Base-by-base conservation (phyloP, 2,797 vertebrate genomes). In the Crocidura indochinensis region DNA sequence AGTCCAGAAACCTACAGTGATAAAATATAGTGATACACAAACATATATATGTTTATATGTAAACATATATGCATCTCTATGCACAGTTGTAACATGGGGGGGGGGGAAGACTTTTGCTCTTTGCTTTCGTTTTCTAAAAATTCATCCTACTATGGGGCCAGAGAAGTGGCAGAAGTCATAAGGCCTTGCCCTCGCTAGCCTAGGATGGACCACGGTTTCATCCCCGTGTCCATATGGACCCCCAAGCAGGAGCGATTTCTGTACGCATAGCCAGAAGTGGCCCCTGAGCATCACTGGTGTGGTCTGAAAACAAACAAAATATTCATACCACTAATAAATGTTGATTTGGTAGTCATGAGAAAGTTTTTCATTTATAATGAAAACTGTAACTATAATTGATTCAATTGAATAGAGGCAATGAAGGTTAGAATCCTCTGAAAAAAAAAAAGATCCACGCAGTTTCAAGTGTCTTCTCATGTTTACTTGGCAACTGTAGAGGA, bases 41-140 rank as follows among this genome's bases (percentile, higher is more conserved):
- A 26, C 14, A 27, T 4, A 6, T 14, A 44, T 14, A 85, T 2
- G 3, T 1, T 69, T 6, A 44, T 72, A 44, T 31, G 31, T 24
- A 8, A n/a, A 56, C 19, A 60, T 17, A 22, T 38, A 38, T 38
- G 5, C 5, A 38, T 38, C 2, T 38, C 2, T 38, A 38, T 38
- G 5, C 5, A 38, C 38, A 38, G 38, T 38, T 38, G 5, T 38
- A 38, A 5, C 38, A 38, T 38, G 5, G 38, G 38, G 38, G n/a
- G 53, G 8, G 80, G 26, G 49, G 20, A 73, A 44, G 29, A 1
- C 10, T n/a, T 56, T 7, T 2, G 5, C 8, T 51, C 27, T 64
- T 47, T 67, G 46, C 72, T 62, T 44, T 46, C 84, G 94, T 68
- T 11, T n/a, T 69, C 19, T 44, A 74, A 29, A 88, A 44, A 29